Base-by-base conservation (phyloP, 2,113 vertebrate genomes). In the Octodon degus region DNA sequence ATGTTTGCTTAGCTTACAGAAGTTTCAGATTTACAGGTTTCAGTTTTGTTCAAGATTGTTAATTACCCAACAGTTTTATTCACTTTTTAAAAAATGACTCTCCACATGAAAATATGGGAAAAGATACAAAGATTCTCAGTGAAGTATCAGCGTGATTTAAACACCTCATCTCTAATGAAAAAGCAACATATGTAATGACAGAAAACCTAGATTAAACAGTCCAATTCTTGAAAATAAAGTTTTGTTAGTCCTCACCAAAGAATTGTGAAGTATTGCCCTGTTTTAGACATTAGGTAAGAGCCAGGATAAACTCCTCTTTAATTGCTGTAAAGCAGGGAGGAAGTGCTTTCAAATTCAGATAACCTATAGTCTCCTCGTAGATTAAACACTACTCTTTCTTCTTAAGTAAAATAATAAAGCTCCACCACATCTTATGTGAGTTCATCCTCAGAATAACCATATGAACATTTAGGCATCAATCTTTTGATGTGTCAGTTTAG, bases 221-320 rank as follows among this genome's bases (percentile, higher is more conserved):
- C 24, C 58, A 53, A 7, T 40, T 76, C 58, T 86, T 89, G 30
- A 74, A 95, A 81, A 68, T 85, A 43, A 76, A 90, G 13, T 60
- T 86, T 72, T 70, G 70, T 72, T 93, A 43, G 4, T 67, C 50
- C n/a, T 30, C 32, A 34, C 85, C 34, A 47, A 63, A 95, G 32
- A 24, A 17, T 22, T 72, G 19, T 27, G 85, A 81, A 86, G 14
- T 20, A 25, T 43, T 70, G 7, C 32, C 7, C 9, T 34, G 80
- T n/a, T 89, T 93, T 89, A 88, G 93, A 84, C 32, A 63, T 62
- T n/a, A 63, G 30, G n/a, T 58, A 83, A 77, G 34, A 86, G 81
- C 34, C 30, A 79, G 84, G 85, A 37, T 74, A 81, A 62, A 25
- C 14, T 93, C 62, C 50, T 72, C 27, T 68, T 87, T 94, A 37